These are phyloP conservation scores for Antechinus stuartii DNA, from an alignment of 2,113 vertebrate species.

Conservation along the genomic window DNA sequence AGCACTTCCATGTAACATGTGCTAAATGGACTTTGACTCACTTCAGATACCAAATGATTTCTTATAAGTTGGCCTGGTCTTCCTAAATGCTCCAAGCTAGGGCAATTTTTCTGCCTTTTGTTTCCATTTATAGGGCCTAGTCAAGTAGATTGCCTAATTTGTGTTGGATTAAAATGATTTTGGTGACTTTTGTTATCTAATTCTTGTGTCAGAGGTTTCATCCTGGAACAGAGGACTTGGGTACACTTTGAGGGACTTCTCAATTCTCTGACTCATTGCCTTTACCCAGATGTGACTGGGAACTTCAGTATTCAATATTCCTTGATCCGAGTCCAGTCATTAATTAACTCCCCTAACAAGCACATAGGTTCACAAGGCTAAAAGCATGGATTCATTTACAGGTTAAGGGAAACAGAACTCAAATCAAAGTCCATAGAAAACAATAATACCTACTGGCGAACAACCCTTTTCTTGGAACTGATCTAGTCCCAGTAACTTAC, in stretches of 20 bases:
- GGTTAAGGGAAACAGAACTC: neutral
- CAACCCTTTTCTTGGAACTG: neutral
- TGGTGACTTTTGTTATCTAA: no score
- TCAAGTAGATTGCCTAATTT: neutral
- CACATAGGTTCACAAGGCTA: neutral
- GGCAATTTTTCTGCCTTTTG: neutral
- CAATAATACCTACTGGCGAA: neutral
- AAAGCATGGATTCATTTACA: neutral
- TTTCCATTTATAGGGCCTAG: neutral
- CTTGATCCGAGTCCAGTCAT: neutral
- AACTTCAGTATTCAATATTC: neutral
- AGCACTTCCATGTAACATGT: no score
- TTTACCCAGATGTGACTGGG: neutral
- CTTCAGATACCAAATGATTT: neutral
- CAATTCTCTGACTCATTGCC: neutral
- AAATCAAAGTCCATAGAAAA: neutral
- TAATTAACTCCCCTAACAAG: neutral
- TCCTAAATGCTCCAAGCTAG: neutral
- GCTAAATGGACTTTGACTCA: neutral
- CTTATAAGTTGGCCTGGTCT: neutral
- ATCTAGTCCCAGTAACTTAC: neutral
- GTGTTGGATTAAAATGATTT: no score
- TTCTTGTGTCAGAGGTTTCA: no score
- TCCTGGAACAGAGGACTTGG: no score
- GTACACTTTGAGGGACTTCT: neutral